A percentile compares a stretch with the other conserved stretches of the same genome.
These are phyloP conservation scores for Pangasius macronema DNA, from an alignment of 2,797 vertebrate genomes.

Conservation along the genomic window DNA sequence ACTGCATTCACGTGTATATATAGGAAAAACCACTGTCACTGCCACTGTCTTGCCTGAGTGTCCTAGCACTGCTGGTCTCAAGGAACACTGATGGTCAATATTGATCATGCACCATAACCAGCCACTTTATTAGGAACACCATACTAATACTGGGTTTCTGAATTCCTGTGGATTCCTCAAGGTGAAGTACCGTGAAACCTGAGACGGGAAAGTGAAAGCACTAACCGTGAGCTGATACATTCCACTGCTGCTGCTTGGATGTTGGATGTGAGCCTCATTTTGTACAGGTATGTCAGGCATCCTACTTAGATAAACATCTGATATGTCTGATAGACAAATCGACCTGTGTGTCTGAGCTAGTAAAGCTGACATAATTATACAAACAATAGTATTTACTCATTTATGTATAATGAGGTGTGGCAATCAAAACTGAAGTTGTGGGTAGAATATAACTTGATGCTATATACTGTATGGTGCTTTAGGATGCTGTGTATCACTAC, in stretches of 20 bases:
- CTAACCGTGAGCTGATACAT: background rate
- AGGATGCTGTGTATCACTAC: background rate
- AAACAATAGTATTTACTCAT: background rate
- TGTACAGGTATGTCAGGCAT: background rate
- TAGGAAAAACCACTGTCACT: background rate
- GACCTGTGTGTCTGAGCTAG: background rate
- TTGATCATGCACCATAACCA: background rate
- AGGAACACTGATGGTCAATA: background rate
- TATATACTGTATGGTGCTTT: background rate
- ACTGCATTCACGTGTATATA: background rate
- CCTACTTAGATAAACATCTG: background rate
- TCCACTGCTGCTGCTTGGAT: conserved; percentile 18
- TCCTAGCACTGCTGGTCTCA: background rate
- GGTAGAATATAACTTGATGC: background rate
- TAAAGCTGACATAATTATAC: background rate
- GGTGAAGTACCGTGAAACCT: background rate
- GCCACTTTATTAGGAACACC: background rate
- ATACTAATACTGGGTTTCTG: background rate
- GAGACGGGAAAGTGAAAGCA: background rate
- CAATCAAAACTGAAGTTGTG: background rate
- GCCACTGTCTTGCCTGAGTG: background rate
- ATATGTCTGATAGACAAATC: background rate
- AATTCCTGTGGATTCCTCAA: background rate
- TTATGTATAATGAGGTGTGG: background rate
- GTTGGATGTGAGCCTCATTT: background rate